phyloP scores from a whole-genome alignment of 1,140 invertebrate species.

The Aphis craccivora region DNA sequence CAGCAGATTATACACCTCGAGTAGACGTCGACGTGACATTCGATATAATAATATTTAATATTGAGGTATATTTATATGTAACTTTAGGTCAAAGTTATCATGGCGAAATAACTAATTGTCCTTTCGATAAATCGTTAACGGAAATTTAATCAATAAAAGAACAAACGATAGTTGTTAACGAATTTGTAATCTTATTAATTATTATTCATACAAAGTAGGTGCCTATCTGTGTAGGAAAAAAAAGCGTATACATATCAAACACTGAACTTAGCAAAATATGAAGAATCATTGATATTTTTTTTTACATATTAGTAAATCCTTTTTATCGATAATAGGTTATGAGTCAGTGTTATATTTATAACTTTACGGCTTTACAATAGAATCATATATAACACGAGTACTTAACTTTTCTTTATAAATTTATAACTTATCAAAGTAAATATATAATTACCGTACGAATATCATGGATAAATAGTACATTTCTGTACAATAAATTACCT shows the following conservation, averaged over 20 bases:
- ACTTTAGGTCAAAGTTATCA: background rate
- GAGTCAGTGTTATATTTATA: background rate
- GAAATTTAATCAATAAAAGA: background rate
- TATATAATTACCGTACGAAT: background rate
- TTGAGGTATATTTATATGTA: background rate
- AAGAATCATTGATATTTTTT: background rate
- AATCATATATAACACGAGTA: background rate
- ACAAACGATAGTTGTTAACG: conserved; percentile 3
- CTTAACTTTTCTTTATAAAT: background rate
- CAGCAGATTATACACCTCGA: background rate
- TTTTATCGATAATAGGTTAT: background rate
- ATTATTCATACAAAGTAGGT: background rate
- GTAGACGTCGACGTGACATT: background rate
- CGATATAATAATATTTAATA: background rate
- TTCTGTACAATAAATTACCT: background rate
- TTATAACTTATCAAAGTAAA: background rate
- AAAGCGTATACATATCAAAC: background rate
- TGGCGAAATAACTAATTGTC: background rate
- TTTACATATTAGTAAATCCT: background rate
- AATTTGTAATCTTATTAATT: background rate
- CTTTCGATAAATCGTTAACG: background rate
- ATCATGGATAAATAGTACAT: background rate
- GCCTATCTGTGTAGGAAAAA: background rate
- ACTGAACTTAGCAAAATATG: background rate
- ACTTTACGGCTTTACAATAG: background rate